A percentile compares a stretch with the other conserved stretches of the same genome.
Conservation (phyloP, 2,113 vertebrate species). For the Arothron firmamentum region DNA sequence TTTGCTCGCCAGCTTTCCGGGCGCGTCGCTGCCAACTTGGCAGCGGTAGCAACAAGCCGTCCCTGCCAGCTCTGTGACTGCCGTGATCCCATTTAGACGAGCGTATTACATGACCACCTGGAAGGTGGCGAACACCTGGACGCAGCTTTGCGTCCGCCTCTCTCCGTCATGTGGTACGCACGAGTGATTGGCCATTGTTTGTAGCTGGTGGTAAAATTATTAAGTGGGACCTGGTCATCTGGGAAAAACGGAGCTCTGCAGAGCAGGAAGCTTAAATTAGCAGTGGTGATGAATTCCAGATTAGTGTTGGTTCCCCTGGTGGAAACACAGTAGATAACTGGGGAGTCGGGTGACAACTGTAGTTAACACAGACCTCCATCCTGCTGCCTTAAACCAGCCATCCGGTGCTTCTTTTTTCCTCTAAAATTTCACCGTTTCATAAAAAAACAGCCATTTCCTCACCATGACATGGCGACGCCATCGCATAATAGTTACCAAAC, state of each 20-base stretch:
- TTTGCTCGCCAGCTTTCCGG: constrained; percentile 34
- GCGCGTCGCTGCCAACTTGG: constrained; percentile 58
- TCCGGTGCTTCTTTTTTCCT: no score
- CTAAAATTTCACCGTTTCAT: no score
- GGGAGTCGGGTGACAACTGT: no score
- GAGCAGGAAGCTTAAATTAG: background rate
- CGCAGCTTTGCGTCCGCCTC: constrained; percentile 46
- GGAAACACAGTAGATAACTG: no score
- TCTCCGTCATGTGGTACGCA: constrained; percentile 17
- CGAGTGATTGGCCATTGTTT: constrained; percentile 47
- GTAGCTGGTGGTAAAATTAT: constrained; percentile 9
- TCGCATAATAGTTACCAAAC: constrained; percentile 13
- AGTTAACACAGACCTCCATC: no score
- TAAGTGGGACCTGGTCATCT: background rate
- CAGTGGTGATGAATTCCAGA: background rate
- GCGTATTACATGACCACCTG: constrained; percentile 72
- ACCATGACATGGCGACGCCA: background rate
- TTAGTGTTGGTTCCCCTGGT: no score
- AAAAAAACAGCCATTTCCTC: background rate
- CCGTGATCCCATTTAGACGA: constrained; percentile 63
- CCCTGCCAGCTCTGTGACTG: constrained; percentile 58
- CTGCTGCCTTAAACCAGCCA: no score
- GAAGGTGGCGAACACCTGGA: constrained; percentile 66
- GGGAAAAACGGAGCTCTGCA: background rate
- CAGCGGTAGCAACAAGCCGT: constrained; percentile 48